These are phyloP conservation scores for Brachyptera risi DNA, from an alignment of 2,888 invertebrate species.

Conservation along the genomic window DNA sequence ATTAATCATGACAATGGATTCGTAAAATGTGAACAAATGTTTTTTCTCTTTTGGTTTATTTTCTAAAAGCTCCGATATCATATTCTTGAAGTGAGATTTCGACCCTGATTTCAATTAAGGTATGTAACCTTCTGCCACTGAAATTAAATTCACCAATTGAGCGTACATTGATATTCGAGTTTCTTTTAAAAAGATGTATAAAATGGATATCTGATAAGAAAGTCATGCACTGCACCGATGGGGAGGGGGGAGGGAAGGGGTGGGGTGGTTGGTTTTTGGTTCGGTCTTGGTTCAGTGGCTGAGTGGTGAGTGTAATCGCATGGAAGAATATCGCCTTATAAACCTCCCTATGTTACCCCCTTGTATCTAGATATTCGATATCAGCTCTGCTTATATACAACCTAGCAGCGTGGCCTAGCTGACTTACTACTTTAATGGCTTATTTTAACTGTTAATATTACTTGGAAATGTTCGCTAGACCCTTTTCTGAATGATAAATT, in stretches of 20 bases:
- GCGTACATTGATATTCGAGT: no score
- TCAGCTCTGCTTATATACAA: neutral
- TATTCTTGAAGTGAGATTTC: no score
- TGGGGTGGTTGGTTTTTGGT: no score
- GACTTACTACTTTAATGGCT: slow-evolving; percentile 13
- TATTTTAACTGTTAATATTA: slow-evolving; percentile 16
- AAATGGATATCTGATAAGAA: neutral
- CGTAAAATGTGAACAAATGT: no score
- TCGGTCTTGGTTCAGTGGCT: slow-evolving; percentile 1
- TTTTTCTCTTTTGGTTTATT: no score
- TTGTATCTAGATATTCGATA: slow-evolving; percentile 2
- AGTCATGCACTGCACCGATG: neutral
- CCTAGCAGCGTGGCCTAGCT: neutral
- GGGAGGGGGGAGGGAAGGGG: neutral
- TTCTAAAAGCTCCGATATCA: no score
- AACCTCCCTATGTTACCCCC: slow-evolving; percentile 6
- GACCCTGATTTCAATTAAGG: no score
- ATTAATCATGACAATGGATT: no score
- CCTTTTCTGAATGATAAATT: neutral
- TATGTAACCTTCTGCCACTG: no score
- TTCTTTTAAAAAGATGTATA: slow-evolving; percentile 12
- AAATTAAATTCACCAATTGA: no score
- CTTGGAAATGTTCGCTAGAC: slow-evolving; percentile 6
- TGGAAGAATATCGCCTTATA: slow-evolving; percentile 9
- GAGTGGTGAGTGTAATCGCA: slow-evolving; percentile 10